Percentiles rank a stretch among this genome's conserved stretches.
These are phyloP conservation scores for Encarsia formosa DNA, from an alignment of 2,888 invertebrate species.

Conservation along the genomic window DNA sequence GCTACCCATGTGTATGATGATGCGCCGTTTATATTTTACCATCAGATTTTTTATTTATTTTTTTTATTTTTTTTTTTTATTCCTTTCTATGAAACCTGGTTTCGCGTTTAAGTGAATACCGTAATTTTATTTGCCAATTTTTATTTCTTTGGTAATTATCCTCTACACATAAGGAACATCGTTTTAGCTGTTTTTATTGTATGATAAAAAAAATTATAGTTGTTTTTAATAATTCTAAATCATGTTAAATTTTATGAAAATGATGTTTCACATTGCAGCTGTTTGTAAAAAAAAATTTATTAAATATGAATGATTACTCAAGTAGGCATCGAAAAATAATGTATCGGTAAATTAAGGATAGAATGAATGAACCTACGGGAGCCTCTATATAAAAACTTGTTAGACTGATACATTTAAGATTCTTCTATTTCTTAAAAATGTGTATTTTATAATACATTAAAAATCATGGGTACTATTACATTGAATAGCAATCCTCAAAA, in stretches of 20 bases:
- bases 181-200: slow-evolving; percentile 7
- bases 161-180: not conserved
- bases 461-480: too few species aligned
- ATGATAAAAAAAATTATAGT: not conserved
- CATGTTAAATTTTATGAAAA: not conserved
- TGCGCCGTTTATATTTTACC: slow-evolving; percentile 2
- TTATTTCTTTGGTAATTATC: slow-evolving; percentile 8
- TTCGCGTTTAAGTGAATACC: slow-evolving; percentile 5
- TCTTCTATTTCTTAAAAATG: slow-evolving; percentile 34
- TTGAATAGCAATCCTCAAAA: not conserved
- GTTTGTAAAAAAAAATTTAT: slow-evolving; percentile 1
- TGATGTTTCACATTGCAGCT: not conserved
- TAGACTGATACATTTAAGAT: slow-evolving; percentile 50
- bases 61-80: too few species aligned
- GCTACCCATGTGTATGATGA: slow-evolving; percentile 2
- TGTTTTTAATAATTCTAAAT: slow-evolving; percentile 3
- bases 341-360: not conserved
- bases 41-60: slow-evolving; percentile 13
- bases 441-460: too few species aligned
- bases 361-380: slow-evolving; percentile 3
- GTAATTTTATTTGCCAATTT: not conserved
- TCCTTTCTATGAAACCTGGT: too few species aligned
- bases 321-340: not conserved
- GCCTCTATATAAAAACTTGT: slow-evolving; percentile 38
- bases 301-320: slow-evolving; percentile 1